Evolutionary conservation across 2,797 vertebrate genomes (phyloP).

Genomic region (Betta splendens): DNA sequence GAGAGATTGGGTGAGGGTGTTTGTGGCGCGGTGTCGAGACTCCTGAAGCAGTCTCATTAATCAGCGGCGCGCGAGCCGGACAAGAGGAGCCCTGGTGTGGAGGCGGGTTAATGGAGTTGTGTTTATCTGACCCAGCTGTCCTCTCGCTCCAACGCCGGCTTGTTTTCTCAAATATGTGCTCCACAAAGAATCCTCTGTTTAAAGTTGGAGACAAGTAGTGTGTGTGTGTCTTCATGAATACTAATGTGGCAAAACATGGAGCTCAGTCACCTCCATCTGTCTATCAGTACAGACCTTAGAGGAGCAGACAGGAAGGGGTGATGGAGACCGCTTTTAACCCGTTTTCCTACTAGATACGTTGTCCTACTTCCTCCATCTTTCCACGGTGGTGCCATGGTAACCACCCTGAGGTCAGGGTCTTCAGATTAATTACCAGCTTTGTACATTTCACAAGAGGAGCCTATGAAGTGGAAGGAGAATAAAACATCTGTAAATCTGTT

Average conservation of each 20-base stretch:
- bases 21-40: slow-evolving; percentile 41
- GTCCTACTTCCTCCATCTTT: neutral
- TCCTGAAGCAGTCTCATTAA: slow-evolving; percentile 74
- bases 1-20: slow-evolving; percentile 37
- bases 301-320: neutral
- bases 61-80: slow-evolving; percentile 60
- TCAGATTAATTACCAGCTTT: neutral
- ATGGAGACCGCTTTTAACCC: neutral
- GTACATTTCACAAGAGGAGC: neutral
- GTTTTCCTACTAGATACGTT: neutral
- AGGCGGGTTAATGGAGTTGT: slow-evolving; percentile 68
- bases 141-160: slow-evolving; percentile 23
- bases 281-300: slow-evolving; percentile 14
- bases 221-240: slow-evolving; percentile 8
- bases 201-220: slow-evolving; percentile 25
- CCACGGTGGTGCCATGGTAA: too few relatives aligned
- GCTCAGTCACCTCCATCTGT: slow-evolving; percentile 17
- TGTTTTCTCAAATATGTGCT: slow-evolving; percentile 22
- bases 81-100: slow-evolving; percentile 54
- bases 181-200: slow-evolving; percentile 55
- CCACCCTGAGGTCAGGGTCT: neutral
- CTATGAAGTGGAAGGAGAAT: neutral
- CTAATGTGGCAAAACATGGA: slow-evolving; percentile 25
- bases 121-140: slow-evolving; percentile 71
- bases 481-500: too few relatives aligned